Conservation (phyloP, 1,140 invertebrate genomes). For the Diprion similis region DNA sequence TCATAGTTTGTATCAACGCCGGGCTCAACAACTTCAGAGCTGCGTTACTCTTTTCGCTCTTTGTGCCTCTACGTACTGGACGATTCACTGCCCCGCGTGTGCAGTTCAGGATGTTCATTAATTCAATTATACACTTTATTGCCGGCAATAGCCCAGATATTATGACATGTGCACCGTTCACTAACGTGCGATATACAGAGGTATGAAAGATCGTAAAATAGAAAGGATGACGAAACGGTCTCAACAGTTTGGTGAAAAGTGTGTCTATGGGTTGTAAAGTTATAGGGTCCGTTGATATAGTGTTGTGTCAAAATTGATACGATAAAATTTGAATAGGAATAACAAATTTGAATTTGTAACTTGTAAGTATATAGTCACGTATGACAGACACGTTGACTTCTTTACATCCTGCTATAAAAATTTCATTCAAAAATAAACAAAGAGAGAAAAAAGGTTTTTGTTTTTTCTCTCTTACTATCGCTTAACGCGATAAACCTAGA, state of each 20-base stretch:
- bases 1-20: neutral
- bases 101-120: neutral
- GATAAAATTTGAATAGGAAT: neutral
- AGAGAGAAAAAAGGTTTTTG: too few species aligned
- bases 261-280: conserved; percentile 42
- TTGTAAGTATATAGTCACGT: too few species aligned
- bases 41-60: neutral
- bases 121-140: neutral
- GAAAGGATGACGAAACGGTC: conserved; percentile 21
- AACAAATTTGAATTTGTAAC: neutral
- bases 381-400: too few species aligned
- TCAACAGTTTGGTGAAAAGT: conserved; percentile 3
- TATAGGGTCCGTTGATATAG: conserved; percentile 47
- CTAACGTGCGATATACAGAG: conserved; percentile 14
- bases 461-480: too few species aligned
- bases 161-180: neutral
- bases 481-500: too few species aligned
- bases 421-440: too few species aligned
- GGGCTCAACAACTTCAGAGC: neutral
- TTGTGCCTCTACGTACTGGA: too few species aligned
- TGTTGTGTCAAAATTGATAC: neutral
- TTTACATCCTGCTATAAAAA: too few species aligned
- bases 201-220: conserved; percentile 44
- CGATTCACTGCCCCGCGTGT: too few species aligned
- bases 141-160: neutral